phyloP scores from a whole-genome alignment of 2,113 vertebrate genomes.

The Chloropsis hardwickii region DNA sequence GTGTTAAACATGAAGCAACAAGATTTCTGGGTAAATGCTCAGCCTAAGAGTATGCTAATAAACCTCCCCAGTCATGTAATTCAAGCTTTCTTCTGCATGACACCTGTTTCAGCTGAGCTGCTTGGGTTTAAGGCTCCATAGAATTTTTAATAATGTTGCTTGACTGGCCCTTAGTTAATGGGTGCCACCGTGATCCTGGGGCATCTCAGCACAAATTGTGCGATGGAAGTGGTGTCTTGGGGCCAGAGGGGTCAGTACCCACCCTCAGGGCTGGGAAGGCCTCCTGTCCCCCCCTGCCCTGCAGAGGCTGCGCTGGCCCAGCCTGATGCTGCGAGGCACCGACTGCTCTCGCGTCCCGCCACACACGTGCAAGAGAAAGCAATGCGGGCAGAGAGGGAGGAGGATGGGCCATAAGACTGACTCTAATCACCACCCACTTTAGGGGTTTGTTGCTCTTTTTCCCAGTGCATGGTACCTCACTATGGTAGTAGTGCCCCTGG shows the following conservation, averaged over 20 bases:
- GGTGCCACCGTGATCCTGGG: rapidly evolving
- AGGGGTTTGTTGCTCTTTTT: not conserved
- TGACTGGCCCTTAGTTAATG: not conserved
- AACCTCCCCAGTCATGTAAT: not conserved
- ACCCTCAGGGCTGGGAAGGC: not conserved
- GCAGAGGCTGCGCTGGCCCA: not conserved
- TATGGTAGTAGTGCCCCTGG: not conserved
- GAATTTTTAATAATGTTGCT: not conserved
- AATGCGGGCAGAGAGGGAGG: rapidly evolving
- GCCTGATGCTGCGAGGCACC: rapidly evolving
- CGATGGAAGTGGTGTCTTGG: not conserved
- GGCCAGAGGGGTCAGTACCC: not conserved
- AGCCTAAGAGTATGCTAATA: not conserved
- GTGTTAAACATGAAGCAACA: not conserved
- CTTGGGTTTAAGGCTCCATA: not conserved
- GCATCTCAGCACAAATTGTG: rapidly evolving
- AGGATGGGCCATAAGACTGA: not conserved
- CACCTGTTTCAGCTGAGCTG: not conserved
- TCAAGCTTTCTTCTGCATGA: not conserved
- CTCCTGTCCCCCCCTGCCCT: rapidly evolving
- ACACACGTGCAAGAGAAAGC: rapidly evolving
- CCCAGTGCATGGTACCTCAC: rapidly evolving
- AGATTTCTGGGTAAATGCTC: not conserved
- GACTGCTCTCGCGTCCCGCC: rapidly evolving
- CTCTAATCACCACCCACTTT: not conserved